Conservation (phyloP, 2,797 vertebrate genomes). For the Sebastes nivosus region DNA sequence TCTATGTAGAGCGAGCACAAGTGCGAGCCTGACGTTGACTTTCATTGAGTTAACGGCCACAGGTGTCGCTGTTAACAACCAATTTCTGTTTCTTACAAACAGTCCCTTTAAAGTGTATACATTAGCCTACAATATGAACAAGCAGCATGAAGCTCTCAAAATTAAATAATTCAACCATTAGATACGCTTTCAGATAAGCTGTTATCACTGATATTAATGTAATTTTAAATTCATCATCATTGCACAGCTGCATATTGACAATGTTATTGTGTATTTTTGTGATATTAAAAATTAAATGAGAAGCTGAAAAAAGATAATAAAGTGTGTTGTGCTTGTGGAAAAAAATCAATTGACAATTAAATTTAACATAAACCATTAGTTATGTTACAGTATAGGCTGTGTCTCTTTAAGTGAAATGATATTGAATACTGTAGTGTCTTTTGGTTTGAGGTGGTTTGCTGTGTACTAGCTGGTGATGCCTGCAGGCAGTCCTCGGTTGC, state of each 20-base stretch:
- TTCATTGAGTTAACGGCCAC: too few species aligned
- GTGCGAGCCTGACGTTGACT: too few species aligned
- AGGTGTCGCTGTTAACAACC: too few species aligned
- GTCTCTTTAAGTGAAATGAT: neutral
- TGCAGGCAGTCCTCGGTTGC: slow-evolving; percentile 68
- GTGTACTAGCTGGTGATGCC: slow-evolving; percentile 42
- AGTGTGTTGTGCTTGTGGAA: neutral
- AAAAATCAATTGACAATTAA: neutral
- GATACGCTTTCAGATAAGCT: neutral
- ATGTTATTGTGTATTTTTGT: neutral
- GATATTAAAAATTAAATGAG: neutral
- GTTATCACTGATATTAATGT: neutral
- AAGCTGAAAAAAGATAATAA: neutral
- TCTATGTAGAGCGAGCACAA: too few species aligned
- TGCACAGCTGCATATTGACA: neutral
- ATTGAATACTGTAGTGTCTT: neutral
- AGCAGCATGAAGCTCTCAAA: neutral
- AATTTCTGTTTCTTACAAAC: too few species aligned
- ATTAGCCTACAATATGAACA: neutral
- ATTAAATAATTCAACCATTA: neutral
- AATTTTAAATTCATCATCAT: neutral
- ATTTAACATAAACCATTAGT: neutral
- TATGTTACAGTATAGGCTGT: neutral
- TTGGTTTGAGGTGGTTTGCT: slow-evolving; percentile 8
- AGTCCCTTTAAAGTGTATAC: too few species aligned